Evolutionary conservation across 1,140 invertebrate species (phyloP), one percentile per base, ranked within the genome.

Genomic region (Ceratina australensis): DNA sequence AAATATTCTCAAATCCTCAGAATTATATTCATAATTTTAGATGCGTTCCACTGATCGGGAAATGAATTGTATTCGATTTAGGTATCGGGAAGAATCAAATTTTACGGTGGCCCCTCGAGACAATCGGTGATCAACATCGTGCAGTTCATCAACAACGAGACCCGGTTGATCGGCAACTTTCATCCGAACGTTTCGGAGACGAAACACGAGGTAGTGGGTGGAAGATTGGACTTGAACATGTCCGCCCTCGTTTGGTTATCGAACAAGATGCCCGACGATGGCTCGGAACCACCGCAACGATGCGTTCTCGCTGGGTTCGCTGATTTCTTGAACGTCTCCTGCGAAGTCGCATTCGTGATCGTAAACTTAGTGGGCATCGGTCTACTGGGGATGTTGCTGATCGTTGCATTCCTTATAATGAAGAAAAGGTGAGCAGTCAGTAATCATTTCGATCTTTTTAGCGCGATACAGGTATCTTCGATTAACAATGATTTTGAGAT

Each of bases 31-130:
- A 42, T 42, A 10, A 42, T 10, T 10, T 42, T 42, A 10, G 10
- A 42, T 7, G 15, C 18, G 26, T 54, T 2, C n/a, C 20, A 68
- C 2, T 18, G n/a, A 68, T 61, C 56, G 3, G 24, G 24, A 63
- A 57, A 71, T 20, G 0, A 15, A 56, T 47, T 20, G 5, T 28
- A n/a, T 26, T 54, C 42, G 50, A 22, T 77, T 10, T 13, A 90
- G 89, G 95, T 97, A 0, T 96, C 96, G 2, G 97, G 97, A 0
- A 91, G 93, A 50, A 95, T 97, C 4, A 93, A 94, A 75, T 97
- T 97, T 88, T 54, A 86, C 0, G 94, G 94, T 0, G 94, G 94
- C 0, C 94, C 95, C 12, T 96, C 96, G 1, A 91, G 96, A 42
- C 92, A 94, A 61, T 95, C 95, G 1, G 93, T 93, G 5, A 94